These are phyloP conservation scores for Macroglossus sobrinus DNA, from an alignment of 2,113 vertebrate species.

Conservation along the genomic window DNA sequence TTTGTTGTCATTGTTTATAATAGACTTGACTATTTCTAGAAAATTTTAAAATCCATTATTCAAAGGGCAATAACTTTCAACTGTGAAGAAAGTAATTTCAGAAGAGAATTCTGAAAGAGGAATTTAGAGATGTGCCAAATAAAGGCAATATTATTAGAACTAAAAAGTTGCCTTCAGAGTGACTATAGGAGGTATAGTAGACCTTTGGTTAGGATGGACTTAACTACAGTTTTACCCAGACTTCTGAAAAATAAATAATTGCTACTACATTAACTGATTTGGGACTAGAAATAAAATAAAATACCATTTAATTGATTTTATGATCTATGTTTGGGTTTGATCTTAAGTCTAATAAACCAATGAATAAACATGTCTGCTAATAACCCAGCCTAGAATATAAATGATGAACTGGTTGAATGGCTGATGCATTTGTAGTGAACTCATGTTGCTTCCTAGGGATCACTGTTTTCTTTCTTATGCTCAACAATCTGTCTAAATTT, in stretches of 20 bases:
- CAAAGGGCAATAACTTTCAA: not conserved
- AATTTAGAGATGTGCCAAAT: not conserved
- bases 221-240: not conserved
- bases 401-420: not conserved
- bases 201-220: not conserved
- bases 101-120: not conserved
- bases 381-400: not conserved
- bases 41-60: not conserved
- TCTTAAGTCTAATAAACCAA: not conserved
- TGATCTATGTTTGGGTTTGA: not conserved
- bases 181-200: not conserved
- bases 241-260: not conserved
- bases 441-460: not conserved
- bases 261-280: not conserved
- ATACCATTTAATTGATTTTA: not conserved
- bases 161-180: not conserved
- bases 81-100: not conserved
- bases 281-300: not conserved
- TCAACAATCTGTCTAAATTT: not conserved
- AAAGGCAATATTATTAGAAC: not conserved
- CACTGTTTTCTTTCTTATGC: not conserved
- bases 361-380: not conserved
- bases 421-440: not conserved
- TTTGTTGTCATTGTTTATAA: not conserved
- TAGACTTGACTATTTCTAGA: not conserved